These are phyloP conservation scores for Misgurnus anguillicaudatus DNA, from an alignment of 2,113 vertebrate species.

Conservation along the genomic window DNA sequence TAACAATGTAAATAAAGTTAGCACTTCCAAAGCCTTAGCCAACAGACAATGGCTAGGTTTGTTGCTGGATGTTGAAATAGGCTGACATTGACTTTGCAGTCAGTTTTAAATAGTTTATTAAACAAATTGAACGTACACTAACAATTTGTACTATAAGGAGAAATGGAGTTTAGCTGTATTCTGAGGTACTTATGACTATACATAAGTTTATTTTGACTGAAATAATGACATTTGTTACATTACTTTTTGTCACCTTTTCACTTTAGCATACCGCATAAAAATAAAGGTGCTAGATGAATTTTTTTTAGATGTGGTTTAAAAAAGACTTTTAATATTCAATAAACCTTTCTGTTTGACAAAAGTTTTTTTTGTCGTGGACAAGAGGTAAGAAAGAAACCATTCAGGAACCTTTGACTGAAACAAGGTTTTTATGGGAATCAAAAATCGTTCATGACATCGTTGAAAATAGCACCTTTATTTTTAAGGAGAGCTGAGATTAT, in stretches of 20 bases:
- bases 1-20: conserved; percentile 15
- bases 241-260: not conserved
- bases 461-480: too few species aligned
- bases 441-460: too few species aligned
- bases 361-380: too few species aligned
- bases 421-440: too few species aligned
- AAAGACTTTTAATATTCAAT: too few species aligned
- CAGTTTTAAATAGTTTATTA: not conserved
- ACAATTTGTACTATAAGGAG: not conserved
- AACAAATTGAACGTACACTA: conserved; percentile 17
- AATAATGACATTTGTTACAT: not conserved
- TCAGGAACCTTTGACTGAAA: too few species aligned
- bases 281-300: too few species aligned
- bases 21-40: not conserved
- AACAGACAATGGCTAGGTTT: not conserved
- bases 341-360: too few species aligned
- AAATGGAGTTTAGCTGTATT: conserved; percentile 4
- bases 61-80: not conserved
- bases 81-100: not conserved
- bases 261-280: not conserved
- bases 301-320: too few species aligned
- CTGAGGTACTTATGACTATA: not conserved
- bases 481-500: not conserved
- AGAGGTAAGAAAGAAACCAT: too few species aligned
- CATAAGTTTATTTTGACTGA: conserved; percentile 35